These are phyloP conservation scores for Cygnus olor DNA, from an alignment of 2,797 vertebrate genomes.

Conservation along the genomic window DNA sequence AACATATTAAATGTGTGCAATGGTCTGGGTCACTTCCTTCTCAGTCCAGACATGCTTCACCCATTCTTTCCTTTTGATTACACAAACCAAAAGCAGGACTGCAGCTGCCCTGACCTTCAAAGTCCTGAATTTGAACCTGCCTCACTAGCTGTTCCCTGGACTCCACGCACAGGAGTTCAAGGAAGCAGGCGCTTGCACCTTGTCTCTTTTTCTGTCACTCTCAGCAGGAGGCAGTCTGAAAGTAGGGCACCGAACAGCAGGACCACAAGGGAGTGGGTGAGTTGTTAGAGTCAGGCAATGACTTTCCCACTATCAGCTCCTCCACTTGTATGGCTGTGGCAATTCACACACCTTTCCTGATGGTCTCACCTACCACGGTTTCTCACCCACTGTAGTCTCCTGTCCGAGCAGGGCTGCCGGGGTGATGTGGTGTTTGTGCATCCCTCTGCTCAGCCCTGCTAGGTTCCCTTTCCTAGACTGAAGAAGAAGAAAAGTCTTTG, in stretches of 20 bases:
- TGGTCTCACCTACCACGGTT: accelerated
- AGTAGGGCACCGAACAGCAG: background rate
- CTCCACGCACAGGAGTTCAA: background rate
- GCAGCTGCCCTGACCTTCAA: background rate
- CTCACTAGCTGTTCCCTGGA: background rate
- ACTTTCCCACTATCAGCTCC: background rate
- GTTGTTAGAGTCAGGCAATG: background rate
- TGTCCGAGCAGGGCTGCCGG: background rate
- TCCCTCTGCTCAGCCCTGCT: background rate
- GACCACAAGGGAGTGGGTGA: background rate
- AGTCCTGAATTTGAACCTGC: background rate
- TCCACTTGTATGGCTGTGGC: background rate
- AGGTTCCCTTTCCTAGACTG: background rate
- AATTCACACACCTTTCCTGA: background rate
- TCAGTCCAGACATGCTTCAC: slow-evolving; percentile 21
- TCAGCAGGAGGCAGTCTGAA: background rate
- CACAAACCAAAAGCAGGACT: slow-evolving; percentile 10
- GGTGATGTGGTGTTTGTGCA: background rate
- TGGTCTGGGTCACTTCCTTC: slow-evolving; percentile 20
- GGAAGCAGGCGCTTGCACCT: background rate
- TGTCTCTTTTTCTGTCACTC: background rate
- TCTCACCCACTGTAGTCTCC: background rate
- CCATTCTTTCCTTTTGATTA: slow-evolving; percentile 16
- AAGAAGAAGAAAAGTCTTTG: background rate
- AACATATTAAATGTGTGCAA: background rate